Evolutionary conservation across 2,797 vertebrate genomes (phyloP).

Genomic region (Eulemur albifrons): DNA sequence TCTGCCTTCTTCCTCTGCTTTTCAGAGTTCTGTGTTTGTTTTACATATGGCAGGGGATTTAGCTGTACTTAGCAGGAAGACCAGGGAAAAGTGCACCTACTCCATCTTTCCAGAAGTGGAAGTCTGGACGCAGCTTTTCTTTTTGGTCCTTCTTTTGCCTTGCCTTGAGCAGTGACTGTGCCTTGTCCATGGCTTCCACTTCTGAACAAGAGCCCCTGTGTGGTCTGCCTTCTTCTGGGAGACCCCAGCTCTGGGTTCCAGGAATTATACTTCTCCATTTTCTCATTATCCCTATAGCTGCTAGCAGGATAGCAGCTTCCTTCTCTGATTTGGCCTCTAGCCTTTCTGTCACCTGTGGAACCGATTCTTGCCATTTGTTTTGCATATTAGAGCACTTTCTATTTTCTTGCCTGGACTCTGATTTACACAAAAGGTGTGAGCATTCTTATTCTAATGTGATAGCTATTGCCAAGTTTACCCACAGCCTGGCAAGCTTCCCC

Average conservation of each 20-base stretch:
- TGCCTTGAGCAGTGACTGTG: background rate
- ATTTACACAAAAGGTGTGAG: background rate
- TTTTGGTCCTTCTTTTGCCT: background rate
- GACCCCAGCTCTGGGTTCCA: background rate
- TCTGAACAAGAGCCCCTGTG: background rate
- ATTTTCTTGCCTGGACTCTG: background rate
- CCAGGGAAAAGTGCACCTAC: background rate
- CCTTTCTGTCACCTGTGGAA: background rate
- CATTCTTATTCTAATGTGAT: slow-evolving; percentile 1
- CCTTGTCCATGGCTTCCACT: background rate
- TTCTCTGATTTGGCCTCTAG: background rate
- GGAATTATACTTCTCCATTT: background rate
- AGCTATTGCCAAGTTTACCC: background rate
- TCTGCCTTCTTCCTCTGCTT: background rate
- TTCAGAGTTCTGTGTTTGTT: background rate
- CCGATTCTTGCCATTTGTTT: background rate
- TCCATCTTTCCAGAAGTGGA: background rate
- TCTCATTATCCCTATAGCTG: background rate
- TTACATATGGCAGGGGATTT: background rate
- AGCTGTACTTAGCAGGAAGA: background rate
- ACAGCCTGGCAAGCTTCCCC: background rate
- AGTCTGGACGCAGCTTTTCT: background rate
- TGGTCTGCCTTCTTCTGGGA: background rate
- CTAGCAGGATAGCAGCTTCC: rapidly evolving
- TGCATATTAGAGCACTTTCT: background rate